Base-by-base conservation (phyloP, 1,140 invertebrate species). In the Pararge aegeria region DNA sequence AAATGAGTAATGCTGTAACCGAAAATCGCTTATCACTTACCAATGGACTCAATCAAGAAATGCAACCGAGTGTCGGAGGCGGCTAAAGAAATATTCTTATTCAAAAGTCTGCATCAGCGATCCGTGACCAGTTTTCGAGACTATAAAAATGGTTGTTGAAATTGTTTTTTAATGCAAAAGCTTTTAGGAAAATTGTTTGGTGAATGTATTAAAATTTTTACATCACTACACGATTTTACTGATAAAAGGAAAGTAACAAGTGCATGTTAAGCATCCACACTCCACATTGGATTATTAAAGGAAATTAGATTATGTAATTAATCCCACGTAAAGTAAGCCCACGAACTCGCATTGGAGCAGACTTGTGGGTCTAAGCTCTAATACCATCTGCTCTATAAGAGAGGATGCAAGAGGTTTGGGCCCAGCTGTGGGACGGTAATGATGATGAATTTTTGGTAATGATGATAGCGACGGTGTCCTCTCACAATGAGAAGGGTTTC, bases 11-110 rank as follows among this genome's bases (percentile, higher is more conserved):
- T n/a, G n/a, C n/a, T 34, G 15, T 53, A 57, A 2, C 34, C 16
- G 37, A 30, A 48, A 48, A 49, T 55, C 55, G 62, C 52, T 64
- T 42, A 18, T 15, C 30, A 42, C 51, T 64, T 49, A 40, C 21
- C 42, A 53, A 29, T 38, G 55, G 30, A 38, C 20, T 13, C n/a
- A 38, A 38, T 53, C 57, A 60, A 46, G 44, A 75, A 72, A 70
- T 78, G 76, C 74, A 75, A 68, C 68, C 52, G 63, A 57, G 63
- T 66, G 60, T 70, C 54, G 54, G 54, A 76, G 60, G 60, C 63
- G 61, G 55, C 56, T 56, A 70, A 79, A 82, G 75, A 80, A 78
- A 82, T 75, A 80, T 80, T 74, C 64, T 74, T 80, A 78, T 82
- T 82, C 75, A 74, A 72, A 75, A 74, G 68, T 76, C 70, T 63